Percentiles rank a stretch among this genome's conserved stretches.
phyloP scores from a whole-genome alignment of 2,113 vertebrate genomes.

The Corythoichthys haematopterus region DNA sequence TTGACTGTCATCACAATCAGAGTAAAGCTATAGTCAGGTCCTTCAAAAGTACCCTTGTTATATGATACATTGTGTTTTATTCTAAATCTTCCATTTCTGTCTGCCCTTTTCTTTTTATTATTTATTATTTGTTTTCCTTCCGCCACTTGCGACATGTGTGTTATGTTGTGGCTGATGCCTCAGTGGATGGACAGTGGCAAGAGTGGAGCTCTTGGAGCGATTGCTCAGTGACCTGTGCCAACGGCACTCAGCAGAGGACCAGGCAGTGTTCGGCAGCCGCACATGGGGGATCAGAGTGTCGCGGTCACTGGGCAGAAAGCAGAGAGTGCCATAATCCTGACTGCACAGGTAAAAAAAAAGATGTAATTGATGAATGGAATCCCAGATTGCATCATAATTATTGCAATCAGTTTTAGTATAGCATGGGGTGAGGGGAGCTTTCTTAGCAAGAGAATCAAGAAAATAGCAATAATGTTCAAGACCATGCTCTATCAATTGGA shows the following conservation, averaged over 20 bases:
- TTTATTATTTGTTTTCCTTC: slow-evolving; percentile 16
- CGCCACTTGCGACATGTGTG: slow-evolving; percentile 51
- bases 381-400: slow-evolving; percentile 8
- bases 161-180: slow-evolving; percentile 60
- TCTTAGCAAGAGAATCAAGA: slow-evolving; percentile 29
- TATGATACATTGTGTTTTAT: slow-evolving; percentile 29
- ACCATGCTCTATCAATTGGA: slow-evolving; percentile 59
- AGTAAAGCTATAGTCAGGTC: not conserved
- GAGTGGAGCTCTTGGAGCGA: slow-evolving; percentile 98
- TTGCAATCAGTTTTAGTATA: slow-evolving; percentile 4
- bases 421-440: not conserved
- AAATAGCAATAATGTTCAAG: slow-evolving; percentile 34
- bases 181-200: slow-evolving; percentile 98
- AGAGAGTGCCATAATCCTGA: slow-evolving; percentile 93
- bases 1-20: not conserved
- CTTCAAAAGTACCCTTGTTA: not conserved
- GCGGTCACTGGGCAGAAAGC: slow-evolving; percentile 96
- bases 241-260: slow-evolving; percentile 95
- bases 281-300: slow-evolving; percentile 93
- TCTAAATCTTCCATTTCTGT: slow-evolving; percentile 55
- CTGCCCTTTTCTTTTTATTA: slow-evolving; percentile 35
- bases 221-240: slow-evolving; percentile 96
- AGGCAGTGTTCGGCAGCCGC: slow-evolving; percentile 91
- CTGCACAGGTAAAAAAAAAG: slow-evolving; percentile 83
- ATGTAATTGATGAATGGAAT: slow-evolving; percentile 29